These are phyloP conservation scores for Acanthurus lineatus DNA, from an alignment of 2,797 vertebrate genomes.

Conservation along the genomic window DNA sequence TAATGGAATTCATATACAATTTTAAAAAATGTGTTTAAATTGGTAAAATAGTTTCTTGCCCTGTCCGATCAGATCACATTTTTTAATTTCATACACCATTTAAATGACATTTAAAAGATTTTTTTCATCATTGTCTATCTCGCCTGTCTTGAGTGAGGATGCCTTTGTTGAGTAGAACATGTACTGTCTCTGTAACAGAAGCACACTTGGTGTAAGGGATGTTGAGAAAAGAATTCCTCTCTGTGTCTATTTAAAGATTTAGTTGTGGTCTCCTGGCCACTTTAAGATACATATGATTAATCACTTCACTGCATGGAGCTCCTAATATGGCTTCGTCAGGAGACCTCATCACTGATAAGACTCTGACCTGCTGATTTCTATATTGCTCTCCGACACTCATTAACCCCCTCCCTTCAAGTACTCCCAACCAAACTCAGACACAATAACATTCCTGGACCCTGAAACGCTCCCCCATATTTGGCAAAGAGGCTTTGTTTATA, in stretches of 20 bases:
- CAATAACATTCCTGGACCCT: slow-evolving; percentile 80
- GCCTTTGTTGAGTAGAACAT: slow-evolving; percentile 20
- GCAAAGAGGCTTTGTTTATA: slow-evolving; percentile 82
- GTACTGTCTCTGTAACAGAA: slow-evolving; percentile 53
- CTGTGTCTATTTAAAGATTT: slow-evolving; percentile 71
- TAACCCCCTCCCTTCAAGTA: slow-evolving; percentile 67
- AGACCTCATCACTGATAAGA: slow-evolving; percentile 76
- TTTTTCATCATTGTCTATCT: not conserved
- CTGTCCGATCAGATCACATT: not conserved
- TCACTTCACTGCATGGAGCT: slow-evolving; percentile 56
- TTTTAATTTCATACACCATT: not conserved
- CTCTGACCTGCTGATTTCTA: slow-evolving; percentile 75
- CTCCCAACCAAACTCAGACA: slow-evolving; percentile 71
- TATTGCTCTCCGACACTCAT: slow-evolving; percentile 75
- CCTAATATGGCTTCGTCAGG: slow-evolving; percentile 78
- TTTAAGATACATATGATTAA: slow-evolving; percentile 79
- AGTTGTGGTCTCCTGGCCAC: slow-evolving; percentile 59
- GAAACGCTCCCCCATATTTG: slow-evolving; percentile 83
- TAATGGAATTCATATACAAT: not conserved
- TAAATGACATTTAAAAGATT: not conserved
- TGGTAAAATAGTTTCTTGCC: not conserved
- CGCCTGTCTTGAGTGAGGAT: slow-evolving; percentile 8
- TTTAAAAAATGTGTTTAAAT: not conserved
- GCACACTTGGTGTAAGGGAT: slow-evolving; percentile 29
- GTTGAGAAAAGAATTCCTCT: slow-evolving; percentile 63